These are phyloP conservation scores for Acropternis orthonyx DNA, from an alignment of 2,797 vertebrate species.

Conservation along the genomic window DNA sequence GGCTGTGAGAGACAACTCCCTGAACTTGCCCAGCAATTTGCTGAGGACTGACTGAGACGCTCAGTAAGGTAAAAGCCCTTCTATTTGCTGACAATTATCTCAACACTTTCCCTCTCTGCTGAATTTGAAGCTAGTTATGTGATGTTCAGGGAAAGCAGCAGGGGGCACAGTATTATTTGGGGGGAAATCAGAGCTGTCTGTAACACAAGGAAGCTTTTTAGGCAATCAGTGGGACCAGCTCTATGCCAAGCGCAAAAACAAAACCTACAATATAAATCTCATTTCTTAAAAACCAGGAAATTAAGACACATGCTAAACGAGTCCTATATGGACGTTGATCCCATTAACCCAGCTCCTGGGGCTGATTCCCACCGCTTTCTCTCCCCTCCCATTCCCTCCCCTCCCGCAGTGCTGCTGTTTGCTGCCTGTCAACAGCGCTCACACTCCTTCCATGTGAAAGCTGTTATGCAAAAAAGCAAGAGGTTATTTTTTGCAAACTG, in stretches of 20 bases:
- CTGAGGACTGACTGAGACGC: not conserved
- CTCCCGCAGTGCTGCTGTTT: not conserved
- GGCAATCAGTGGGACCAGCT: not conserved
- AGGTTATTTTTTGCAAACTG: not conserved
- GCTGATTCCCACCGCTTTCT: not conserved
- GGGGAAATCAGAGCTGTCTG: not conserved
- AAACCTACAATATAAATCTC: not conserved
- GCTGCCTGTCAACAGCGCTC: not conserved
- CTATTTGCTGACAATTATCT: not conserved
- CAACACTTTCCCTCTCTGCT: not conserved
- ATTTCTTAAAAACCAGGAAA: not conserved
- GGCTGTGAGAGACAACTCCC: not conserved
- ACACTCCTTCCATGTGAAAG: not conserved
- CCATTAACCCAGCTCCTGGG: not conserved
- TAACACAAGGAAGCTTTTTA: not conserved
- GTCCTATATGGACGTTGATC: not conserved
- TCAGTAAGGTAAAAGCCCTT: fast-evolving
- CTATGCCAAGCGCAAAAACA: not conserved
- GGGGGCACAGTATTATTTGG: not conserved
- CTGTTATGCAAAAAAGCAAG: not conserved
- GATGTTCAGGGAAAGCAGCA: not conserved
- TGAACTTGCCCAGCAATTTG: not conserved
- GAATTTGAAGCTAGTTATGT: not conserved
- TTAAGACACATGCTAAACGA: not conserved
- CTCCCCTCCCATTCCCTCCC: not conserved